Conservation (phyloP, 2,797 vertebrate species). For the Lepus oiostolus region DNA sequence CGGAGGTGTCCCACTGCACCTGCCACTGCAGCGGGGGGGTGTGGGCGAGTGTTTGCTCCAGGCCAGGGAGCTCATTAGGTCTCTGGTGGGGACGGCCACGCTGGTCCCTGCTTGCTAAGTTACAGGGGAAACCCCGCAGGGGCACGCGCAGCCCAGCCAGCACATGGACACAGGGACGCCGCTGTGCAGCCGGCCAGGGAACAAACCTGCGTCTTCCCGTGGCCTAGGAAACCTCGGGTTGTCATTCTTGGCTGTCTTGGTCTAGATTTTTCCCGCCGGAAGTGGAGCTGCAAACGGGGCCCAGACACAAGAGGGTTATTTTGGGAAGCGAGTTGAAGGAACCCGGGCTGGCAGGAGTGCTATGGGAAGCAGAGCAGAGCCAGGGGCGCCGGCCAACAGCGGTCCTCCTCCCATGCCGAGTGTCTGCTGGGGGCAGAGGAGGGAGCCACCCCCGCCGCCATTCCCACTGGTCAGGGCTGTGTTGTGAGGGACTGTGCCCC, state of each 20-base stretch:
- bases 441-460: too few species aligned
- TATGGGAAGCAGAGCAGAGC: not conserved
- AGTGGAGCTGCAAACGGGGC: not conserved
- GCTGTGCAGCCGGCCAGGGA: not conserved
- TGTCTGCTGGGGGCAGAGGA: too few species aligned
- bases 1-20: not conserved
- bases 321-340: not conserved
- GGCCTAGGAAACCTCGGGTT: not conserved
- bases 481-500: accelerated
- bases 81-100: not conserved
- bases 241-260: not conserved
- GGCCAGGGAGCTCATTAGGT: not conserved
- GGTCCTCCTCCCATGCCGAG: too few species aligned
- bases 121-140: not conserved
- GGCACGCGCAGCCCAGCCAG: not conserved
- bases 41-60: too few species aligned
- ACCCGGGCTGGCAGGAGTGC: not conserved
- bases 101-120: not conserved
- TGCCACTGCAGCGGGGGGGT: too few species aligned
- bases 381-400: too few species aligned
- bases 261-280: not conserved
- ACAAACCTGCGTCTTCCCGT: accelerated
- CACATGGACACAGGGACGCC: not conserved
- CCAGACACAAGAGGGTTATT: not conserved
- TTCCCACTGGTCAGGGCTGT: accelerated